A percentile compares a stretch with the other conserved stretches of the same genome.
These are phyloP conservation scores for Cenopis cana DNA, from an alignment of 2,888 invertebrate species.

Conservation along the genomic window DNA sequence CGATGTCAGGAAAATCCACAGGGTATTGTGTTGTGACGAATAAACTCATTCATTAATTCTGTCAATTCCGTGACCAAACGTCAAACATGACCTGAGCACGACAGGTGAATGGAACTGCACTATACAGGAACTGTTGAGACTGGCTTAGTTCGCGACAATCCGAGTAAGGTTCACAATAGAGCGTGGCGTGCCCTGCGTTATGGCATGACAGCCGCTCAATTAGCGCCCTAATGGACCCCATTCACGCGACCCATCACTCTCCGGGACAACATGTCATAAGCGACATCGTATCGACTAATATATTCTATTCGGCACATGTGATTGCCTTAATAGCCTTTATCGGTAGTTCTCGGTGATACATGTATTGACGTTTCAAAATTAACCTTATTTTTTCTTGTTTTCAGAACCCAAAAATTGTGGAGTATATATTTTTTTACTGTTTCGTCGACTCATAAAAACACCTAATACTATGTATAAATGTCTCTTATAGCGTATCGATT, in stretches of 20 bases:
- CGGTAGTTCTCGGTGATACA: too few species aligned
- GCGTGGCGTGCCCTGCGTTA: conserved; percentile 60
- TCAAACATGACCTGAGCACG: conserved; percentile 4
- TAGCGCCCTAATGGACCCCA: conserved; percentile 74
- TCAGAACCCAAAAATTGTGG: background rate
- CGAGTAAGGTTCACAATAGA: conserved; percentile 52
- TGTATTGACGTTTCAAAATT: too few species aligned
- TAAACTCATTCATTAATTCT: background rate
- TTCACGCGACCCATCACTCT: conserved; percentile 73
- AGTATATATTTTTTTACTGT: background rate
- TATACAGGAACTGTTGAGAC: conserved; percentile 31
- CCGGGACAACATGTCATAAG: conserved; percentile 52
- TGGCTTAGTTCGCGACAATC: conserved; percentile 48
- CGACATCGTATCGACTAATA: conserved; percentile 3
- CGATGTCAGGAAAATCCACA: background rate
- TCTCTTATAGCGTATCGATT: background rate
- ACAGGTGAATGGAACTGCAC: conserved; percentile 25
- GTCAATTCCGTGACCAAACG: conserved; percentile 2
- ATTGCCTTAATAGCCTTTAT: too few species aligned
- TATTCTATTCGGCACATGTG: too few species aligned
- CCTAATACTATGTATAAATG: background rate
- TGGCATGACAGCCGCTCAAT: conserved; percentile 69
- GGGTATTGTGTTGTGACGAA: background rate
- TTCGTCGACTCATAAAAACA: background rate
- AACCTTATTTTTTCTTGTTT: too few species aligned